Percentiles rank a stretch among this genome's conserved stretches.
Evolutionary conservation across 2,113 vertebrate genomes (phyloP).

Genomic region (Pseudonaja textilis): DNA sequence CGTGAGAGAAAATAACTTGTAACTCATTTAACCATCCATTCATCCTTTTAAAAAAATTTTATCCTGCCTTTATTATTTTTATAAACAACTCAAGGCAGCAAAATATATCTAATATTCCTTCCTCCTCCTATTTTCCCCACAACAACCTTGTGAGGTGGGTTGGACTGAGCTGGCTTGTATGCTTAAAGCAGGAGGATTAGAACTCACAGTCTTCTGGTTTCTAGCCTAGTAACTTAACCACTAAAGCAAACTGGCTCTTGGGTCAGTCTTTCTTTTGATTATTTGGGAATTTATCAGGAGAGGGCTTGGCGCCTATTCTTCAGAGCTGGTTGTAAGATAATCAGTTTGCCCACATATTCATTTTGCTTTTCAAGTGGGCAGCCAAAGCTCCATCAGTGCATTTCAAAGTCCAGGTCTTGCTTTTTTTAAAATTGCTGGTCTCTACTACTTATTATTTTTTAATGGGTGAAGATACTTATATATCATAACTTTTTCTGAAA

Average conservation of each 20-base stretch:
- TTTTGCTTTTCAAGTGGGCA: neutral
- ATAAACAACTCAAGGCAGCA: neutral
- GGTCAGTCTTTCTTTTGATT: neutral
- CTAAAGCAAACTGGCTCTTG: neutral
- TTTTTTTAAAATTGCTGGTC: neutral
- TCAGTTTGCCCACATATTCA: neutral
- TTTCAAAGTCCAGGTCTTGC: neutral
- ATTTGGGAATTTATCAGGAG: neutral
- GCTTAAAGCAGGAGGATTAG: neutral
- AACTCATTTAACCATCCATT: neutral
- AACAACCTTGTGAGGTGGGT: neutral
- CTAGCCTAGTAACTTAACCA: neutral
- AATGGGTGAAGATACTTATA: neutral
- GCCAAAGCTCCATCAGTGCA: neutral
- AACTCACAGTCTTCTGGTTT: neutral
- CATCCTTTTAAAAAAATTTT: neutral
- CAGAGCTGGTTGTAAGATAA: neutral
- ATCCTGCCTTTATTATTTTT: neutral
- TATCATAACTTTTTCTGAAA: neutral
- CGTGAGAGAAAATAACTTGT: neutral
- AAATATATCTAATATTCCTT: neutral
- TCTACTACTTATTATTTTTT: neutral
- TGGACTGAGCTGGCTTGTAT: neutral
- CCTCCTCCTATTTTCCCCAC: neutral
- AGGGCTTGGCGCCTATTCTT: neutral